phyloP scores from a whole-genome alignment of 2,797 vertebrate genomes.

The Calcarius lapponicus region DNA sequence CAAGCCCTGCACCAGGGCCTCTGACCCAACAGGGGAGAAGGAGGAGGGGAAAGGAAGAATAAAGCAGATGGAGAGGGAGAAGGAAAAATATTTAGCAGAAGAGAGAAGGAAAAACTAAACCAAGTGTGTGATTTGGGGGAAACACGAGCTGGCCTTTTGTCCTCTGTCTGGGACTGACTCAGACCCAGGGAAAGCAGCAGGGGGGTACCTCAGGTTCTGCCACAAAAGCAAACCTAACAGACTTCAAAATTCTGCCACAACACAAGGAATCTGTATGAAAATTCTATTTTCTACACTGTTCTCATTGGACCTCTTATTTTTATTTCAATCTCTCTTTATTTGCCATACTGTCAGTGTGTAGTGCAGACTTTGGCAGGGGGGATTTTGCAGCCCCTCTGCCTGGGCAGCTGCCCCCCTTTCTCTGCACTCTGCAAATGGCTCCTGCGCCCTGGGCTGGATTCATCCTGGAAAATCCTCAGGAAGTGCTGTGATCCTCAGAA shows the following conservation, averaged over 20 bases:
- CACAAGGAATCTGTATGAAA: neutral
- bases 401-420: neutral
- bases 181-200: neutral
- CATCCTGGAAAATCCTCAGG: neutral
- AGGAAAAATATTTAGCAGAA: neutral
- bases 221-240: neutral
- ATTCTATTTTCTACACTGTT: neutral
- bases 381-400: neutral
- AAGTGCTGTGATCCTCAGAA: rapidly evolving
- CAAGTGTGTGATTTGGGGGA: neutral
- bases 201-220: neutral
- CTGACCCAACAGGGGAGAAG: neutral
- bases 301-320: neutral
- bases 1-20: rapidly evolving
- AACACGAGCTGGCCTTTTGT: neutral
- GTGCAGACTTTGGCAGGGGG: neutral
- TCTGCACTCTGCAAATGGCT: neutral
- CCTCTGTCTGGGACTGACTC: rapidly evolving
- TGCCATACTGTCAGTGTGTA: neutral
- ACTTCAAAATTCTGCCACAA: neutral
- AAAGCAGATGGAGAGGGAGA: neutral
- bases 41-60: too few relatives aligned
- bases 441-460: neutral
- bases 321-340: neutral
- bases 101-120: neutral